Conservation (phyloP, 2,888 invertebrate genomes). For the Kuschelorhynchus macadamiae region DNA sequence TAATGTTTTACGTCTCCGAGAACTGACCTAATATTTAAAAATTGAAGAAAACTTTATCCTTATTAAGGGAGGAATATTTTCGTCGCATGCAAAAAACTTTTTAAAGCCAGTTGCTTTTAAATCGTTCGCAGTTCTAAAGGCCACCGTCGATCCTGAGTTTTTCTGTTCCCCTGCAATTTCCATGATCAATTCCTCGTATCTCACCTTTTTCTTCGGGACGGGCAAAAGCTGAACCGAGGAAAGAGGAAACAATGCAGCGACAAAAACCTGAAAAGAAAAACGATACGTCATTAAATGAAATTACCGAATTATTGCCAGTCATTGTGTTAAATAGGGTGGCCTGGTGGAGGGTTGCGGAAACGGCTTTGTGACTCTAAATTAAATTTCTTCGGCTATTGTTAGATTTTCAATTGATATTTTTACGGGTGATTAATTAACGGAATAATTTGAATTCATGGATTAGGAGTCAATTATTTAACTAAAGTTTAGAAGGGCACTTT, state of each 20-base stretch:
- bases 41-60: too few species aligned
- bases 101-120: too few species aligned
- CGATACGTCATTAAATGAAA: slow-evolving; percentile 23
- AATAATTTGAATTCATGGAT: too few species aligned
- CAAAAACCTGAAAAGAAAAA: slow-evolving; percentile 79
- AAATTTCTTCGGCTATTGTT: slow-evolving; percentile 28
- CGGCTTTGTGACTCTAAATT: slow-evolving; percentile 24
- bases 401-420: slow-evolving; percentile 16
- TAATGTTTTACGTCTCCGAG: too few species aligned
- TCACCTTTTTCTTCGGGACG: slow-evolving; percentile 70
- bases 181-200: slow-evolving; percentile 9
- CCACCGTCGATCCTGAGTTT: slow-evolving; percentile 8
- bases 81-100: too few species aligned
- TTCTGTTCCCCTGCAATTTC: not conserved
- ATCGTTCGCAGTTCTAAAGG: too few species aligned
- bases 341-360: not conserved
- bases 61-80: too few species aligned
- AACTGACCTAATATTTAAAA: too few species aligned
- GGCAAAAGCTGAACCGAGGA: slow-evolving; percentile 88
- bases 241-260: slow-evolving; percentile 92
- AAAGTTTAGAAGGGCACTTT: too few species aligned
- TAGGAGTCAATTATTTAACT: too few species aligned
- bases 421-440: not conserved
- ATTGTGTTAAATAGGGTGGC: slow-evolving; percentile 30
- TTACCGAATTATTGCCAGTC: slow-evolving; percentile 24